phyloP scores from a whole-genome alignment of 2,888 invertebrate species.

The Zonitis immaculata region DNA sequence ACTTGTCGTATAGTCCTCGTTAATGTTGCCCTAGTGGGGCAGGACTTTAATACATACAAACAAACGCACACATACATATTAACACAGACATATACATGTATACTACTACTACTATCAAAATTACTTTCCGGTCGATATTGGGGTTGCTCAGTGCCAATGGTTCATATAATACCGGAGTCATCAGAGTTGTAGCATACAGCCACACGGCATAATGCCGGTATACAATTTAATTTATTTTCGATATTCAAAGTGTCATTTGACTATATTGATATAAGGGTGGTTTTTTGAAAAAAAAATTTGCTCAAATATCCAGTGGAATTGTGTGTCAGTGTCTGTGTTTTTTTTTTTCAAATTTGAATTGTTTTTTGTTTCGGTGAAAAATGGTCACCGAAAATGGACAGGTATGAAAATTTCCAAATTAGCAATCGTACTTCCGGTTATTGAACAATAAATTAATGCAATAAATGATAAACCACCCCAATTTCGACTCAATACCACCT shows the following conservation, averaged over 20 bases:
- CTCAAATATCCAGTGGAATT: slow-evolving; percentile 4
- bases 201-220: background rate
- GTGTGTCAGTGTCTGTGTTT: slow-evolving; percentile 5
- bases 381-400: slow-evolving; percentile 49
- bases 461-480: background rate
- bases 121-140: slow-evolving; percentile 47
- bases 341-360: too few relatives aligned
- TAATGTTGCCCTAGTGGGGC: background rate
- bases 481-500: background rate
- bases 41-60: background rate
- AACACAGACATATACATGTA: too few relatives aligned
- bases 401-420: slow-evolving; percentile 28
- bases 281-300: slow-evolving; percentile 13
- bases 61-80: too few relatives aligned
- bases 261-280: background rate
- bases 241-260: background rate
- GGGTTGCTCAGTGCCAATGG: slow-evolving; percentile 44
- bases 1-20: slow-evolving; percentile 1
- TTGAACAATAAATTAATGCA: background rate
- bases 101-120: slow-evolving; percentile 38
- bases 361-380: slow-evolving; percentile 20
- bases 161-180: slow-evolving; percentile 31
- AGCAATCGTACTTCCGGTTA: too few relatives aligned
- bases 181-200: slow-evolving; percentile 25
- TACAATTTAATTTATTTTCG: background rate